These are phyloP conservation scores for Oryzias javanicus DNA, from an alignment of 2,113 vertebrate genomes.

Conservation along the genomic window DNA sequence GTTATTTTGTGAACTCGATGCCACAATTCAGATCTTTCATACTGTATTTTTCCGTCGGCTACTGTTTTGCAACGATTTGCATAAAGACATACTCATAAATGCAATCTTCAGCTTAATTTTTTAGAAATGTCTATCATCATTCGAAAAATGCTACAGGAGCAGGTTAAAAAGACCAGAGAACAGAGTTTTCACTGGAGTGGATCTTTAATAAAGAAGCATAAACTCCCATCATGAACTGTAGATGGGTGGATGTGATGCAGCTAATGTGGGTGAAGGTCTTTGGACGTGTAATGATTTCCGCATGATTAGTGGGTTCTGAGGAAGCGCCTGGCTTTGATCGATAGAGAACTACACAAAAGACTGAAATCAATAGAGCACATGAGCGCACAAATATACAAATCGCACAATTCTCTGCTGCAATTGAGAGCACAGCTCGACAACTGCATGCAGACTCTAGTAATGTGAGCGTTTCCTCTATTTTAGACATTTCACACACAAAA, in stretches of 20 bases:
- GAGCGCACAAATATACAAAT: conserved; percentile 7
- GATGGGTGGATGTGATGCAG: not conserved
- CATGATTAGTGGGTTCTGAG: conserved; percentile 22
- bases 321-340: conserved; percentile 59
- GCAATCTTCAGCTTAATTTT: no score
- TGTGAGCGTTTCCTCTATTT: not conserved
- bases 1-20: no score
- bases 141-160: no score
- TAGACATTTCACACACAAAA: not conserved
- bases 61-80: no score
- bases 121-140: no score
- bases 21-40: no score
- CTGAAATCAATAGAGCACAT: conserved; percentile 43
- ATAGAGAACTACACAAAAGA: conserved; percentile 57
- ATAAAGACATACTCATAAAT: no score
- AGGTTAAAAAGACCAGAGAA: no score
- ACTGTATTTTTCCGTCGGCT: no score
- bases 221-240: not conserved
- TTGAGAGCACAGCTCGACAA: not conserved
- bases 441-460: not conserved
- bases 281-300: conserved; percentile 12
- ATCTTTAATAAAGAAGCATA: no score
- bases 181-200: no score
- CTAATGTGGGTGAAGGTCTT: conserved; percentile 10
- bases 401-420: conserved; percentile 5